Conservation (phyloP, 2,797 vertebrate genomes). For the Falco concolor region DNA sequence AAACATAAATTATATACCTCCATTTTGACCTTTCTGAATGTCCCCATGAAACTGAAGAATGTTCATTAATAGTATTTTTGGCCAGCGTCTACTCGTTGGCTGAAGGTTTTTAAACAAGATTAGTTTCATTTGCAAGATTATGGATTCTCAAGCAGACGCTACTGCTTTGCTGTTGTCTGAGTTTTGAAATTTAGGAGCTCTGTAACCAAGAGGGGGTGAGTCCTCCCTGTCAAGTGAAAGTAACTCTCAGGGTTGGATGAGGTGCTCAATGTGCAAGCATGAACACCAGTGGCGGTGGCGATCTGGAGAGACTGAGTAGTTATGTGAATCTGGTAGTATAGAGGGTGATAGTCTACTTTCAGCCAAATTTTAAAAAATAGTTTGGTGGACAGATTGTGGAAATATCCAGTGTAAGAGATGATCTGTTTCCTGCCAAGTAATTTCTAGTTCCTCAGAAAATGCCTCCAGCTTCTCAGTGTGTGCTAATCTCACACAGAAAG, state of each 20-base stretch:
- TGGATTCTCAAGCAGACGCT: neutral
- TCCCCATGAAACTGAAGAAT: constrained; percentile 29
- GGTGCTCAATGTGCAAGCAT: accelerated
- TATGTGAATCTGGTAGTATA: neutral
- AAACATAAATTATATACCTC: constrained; percentile 77
- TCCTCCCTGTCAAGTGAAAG: neutral
- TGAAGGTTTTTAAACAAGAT: constrained; percentile 53
- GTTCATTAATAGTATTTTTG: constrained; percentile 61
- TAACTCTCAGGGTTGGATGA: neutral
- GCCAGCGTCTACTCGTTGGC: neutral
- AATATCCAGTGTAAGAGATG: neutral
- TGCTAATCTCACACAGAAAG: neutral
- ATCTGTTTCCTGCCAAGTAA: neutral
- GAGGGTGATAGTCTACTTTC: neutral
- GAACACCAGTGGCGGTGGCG: neutral
- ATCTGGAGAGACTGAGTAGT: neutral
- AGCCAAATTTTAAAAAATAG: neutral
- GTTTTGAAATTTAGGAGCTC: constrained; percentile 46
- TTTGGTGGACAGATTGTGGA: neutral
- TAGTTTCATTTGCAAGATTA: neutral
- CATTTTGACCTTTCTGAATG: constrained; percentile 63
- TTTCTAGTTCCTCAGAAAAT: neutral
- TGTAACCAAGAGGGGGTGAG: neutral
- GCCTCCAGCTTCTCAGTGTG: neutral
- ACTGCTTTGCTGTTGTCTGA: neutral